Base-by-base conservation (phyloP, 2,113 vertebrate genomes). In the Ascaphus truei region DNA sequence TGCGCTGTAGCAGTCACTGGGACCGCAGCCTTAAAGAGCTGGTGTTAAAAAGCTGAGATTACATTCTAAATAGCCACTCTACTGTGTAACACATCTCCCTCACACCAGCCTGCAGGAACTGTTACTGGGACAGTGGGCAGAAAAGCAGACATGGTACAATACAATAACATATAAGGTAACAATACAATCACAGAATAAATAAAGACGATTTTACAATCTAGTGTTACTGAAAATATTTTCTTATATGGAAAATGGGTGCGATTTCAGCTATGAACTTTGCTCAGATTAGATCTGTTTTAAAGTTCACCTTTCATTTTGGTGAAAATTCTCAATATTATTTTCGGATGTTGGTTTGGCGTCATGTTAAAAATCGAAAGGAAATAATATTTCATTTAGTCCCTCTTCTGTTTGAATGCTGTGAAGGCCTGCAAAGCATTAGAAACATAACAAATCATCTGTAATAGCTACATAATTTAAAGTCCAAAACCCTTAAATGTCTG, bases 341-440 rank as follows among this genome's bases (percentile, higher is more conserved):
- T 48, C 53, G 65, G 65, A 68, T 68, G 53, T 68, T 59, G 65
- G 65, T 68, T 68, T 68, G 65, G 65, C 65, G 37, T 68, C 20
- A 18, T 16, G 41, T 22, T 50, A 69, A 59, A 69, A 43, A 59
- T 25, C 27, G 55, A 30, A 37, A 69, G 66, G 66, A 69, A 50
- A 69, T 60, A 39, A 69, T 51, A 69, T 60, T 69, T 69, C 55
- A 60, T 18, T 26, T 26, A 33, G n/a, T 45, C 41, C 64, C 30
- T 12, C 12, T 27, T 27, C 65, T 60, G 59, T 58, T 58, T 36
- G 33, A n/a, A 39, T 51, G 41, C 45, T n/a, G 33, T 30, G 45
- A 37, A 39, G n/a, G 33, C n/a, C 56, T 56, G 57, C 41, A 69
- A 60, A 51, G 18, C 31, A 60, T 65, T 53, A 65, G 26, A 57